phyloP scores from a whole-genome alignment of 2,888 invertebrate species.

The Xestia sexstrigata region DNA sequence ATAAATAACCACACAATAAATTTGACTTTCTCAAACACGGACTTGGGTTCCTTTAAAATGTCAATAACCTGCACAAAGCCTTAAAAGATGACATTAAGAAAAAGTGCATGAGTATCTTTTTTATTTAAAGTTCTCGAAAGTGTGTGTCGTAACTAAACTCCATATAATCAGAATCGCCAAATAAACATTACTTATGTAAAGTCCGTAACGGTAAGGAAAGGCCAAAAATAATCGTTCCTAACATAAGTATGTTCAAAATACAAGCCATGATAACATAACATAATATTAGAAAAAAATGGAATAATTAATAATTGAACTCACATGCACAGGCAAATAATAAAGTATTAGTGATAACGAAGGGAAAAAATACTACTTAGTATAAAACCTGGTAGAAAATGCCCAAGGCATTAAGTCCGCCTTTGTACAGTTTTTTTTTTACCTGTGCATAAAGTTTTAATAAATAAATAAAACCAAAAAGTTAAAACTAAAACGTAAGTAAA shows the following conservation, averaged over 20 bases:
- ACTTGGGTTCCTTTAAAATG: background rate
- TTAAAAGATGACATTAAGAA: slow-evolving; percentile 1
- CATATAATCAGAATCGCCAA: background rate
- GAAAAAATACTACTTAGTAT: background rate
- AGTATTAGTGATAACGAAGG: background rate
- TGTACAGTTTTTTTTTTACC: too few species aligned
- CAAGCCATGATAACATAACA: background rate
- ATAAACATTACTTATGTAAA: background rate
- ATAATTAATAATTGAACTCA: background rate
- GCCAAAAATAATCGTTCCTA: background rate
- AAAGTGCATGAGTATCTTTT: background rate
- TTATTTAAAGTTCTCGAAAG: slow-evolving; percentile 9
- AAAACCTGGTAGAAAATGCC: too few species aligned
- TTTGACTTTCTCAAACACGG: slow-evolving; percentile 1
- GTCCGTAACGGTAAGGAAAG: background rate
- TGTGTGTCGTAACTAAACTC: background rate
- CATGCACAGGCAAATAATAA: background rate
- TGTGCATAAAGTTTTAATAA: too few species aligned
- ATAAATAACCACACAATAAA: background rate
- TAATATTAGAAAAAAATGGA: background rate
- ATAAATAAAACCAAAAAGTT: too few species aligned
- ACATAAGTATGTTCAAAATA: background rate
- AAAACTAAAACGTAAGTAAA: background rate
- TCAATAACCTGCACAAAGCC: background rate
- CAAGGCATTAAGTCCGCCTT: too few species aligned